Percentiles rank a stretch among this genome's conserved stretches.
These are phyloP conservation scores for Adineta ricciae DNA, from an alignment of 2,888 invertebrate genomes.

Conservation along the genomic window DNA sequence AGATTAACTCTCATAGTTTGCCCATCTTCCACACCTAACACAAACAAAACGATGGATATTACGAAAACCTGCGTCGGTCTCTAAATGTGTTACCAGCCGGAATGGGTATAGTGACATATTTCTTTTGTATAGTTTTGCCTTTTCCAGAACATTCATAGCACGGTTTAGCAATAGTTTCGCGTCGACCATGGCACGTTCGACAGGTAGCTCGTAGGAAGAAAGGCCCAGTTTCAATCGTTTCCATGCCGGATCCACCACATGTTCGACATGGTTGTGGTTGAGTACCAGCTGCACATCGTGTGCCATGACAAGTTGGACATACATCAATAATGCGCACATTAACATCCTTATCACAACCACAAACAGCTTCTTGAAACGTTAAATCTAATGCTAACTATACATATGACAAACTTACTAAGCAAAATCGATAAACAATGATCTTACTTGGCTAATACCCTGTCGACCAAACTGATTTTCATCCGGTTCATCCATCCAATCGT, in stretches of 20 bases:
- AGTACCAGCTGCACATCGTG: slow-evolving; percentile 75
- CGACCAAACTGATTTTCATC: not conserved
- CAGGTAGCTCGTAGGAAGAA: slow-evolving; percentile 94
- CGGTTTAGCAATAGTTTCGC: slow-evolving; percentile 76
- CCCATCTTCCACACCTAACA: slow-evolving; percentile 71
- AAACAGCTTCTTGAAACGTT: slow-evolving; percentile 80
- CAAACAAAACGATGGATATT: not conserved
- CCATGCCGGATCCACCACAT: slow-evolving; percentile 91
- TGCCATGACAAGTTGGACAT: slow-evolving; percentile 77
- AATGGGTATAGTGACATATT: slow-evolving; percentile 78
- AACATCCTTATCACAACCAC: slow-evolving; percentile 86
- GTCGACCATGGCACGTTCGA: slow-evolving; percentile 59
- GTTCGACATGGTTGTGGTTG: slow-evolving; percentile 75
- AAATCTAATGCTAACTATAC: slow-evolving; percentile 58
- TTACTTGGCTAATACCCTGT: slow-evolving; percentile 10
- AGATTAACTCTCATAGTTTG: slow-evolving; percentile 89
- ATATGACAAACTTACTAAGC: not conserved
- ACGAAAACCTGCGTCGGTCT: too few species aligned
- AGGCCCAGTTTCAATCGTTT: slow-evolving; percentile 61
- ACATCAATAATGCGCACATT: slow-evolving; percentile 79
- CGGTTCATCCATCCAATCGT: slow-evolving; percentile 40
- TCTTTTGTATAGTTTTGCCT: slow-evolving; percentile 76
- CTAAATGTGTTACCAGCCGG: slow-evolving; percentile 67
- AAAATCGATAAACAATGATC: not conserved
- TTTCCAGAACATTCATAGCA: slow-evolving; percentile 85